Percentiles rank a stretch among this genome's conserved stretches.
Conservation (phyloP, 2,888 invertebrate genomes). For the Neria commutata region DNA sequence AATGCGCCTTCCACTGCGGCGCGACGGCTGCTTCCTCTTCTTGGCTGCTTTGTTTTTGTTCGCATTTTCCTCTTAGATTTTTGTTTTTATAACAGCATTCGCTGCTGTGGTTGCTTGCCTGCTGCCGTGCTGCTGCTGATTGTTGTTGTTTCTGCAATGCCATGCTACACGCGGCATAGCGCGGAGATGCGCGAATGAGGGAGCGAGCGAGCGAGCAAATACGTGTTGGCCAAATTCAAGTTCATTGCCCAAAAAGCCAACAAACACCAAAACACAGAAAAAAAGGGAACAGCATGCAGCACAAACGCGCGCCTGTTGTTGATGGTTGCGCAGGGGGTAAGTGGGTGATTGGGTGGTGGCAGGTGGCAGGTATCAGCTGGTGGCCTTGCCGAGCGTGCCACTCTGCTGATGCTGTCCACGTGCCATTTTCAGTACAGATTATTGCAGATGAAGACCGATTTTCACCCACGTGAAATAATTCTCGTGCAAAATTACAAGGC, state of each 20-base stretch:
- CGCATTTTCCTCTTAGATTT: slow-evolving; percentile 48
- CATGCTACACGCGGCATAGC: slow-evolving; percentile 16
- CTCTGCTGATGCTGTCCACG: no score
- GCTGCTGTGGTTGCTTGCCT: slow-evolving; percentile 29
- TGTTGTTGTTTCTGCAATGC: neutral
- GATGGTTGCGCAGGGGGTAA: neutral
- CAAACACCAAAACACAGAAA: neutral
- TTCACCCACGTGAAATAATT: no score
- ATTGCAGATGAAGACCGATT: no score
- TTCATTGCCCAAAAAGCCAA: slow-evolving; percentile 39
- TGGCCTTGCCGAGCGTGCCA: no score
- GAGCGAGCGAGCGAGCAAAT: slow-evolving; percentile 30
- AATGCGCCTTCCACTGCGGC: neutral
- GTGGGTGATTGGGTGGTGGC: neutral
- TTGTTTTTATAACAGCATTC: slow-evolving; percentile 52
- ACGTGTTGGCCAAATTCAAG: slow-evolving; percentile 45
- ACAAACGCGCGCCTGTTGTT: neutral
- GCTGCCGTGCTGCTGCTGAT: slow-evolving; percentile 6
- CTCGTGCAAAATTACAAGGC: no score
- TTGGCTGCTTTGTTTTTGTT: slow-evolving; percentile 42
- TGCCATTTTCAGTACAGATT: no score
- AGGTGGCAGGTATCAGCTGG: neutral
- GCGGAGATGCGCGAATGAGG: slow-evolving; percentile 7
- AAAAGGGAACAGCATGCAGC: neutral
- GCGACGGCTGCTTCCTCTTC: neutral